A percentile compares a stretch with the other conserved stretches of the same genome.
Evolutionary conservation across 2,113 vertebrate genomes (phyloP).

Genomic region (Petrocephalus zakoni): DNA sequence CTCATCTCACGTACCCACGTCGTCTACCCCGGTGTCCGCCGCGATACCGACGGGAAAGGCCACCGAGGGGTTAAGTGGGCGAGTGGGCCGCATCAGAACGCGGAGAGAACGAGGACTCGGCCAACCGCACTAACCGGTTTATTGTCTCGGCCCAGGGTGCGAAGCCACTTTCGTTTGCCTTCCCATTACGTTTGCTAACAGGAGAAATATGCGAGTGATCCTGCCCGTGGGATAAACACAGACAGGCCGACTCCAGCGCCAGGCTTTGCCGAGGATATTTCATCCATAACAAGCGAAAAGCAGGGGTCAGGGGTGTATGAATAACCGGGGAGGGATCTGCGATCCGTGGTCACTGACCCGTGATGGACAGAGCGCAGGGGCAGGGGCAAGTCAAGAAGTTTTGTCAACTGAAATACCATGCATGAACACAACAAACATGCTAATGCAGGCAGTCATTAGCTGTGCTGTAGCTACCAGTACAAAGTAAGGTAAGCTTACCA

Average conservation of each 20-base stretch:
- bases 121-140: background rate
- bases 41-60: background rate
- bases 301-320: background rate
- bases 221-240: background rate
- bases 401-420: background rate
- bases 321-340: background rate
- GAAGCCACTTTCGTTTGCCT: background rate
- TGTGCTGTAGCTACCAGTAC: background rate
- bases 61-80: background rate
- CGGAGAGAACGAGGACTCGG: background rate
- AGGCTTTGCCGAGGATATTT: background rate
- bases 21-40: background rate
- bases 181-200: background rate
- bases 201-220: background rate
- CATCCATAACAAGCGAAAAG: background rate
- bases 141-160: background rate
- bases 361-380: background rate
- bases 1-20: background rate
- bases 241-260: background rate
- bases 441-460: background rate
- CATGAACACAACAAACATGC: background rate
- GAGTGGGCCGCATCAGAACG: background rate
- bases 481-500: background rate
- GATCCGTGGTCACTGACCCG: background rate
- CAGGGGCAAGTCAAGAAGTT: background rate